These are phyloP conservation scores for Lamproptera curius DNA, from an alignment of 2,888 invertebrate genomes.

Conservation along the genomic window DNA sequence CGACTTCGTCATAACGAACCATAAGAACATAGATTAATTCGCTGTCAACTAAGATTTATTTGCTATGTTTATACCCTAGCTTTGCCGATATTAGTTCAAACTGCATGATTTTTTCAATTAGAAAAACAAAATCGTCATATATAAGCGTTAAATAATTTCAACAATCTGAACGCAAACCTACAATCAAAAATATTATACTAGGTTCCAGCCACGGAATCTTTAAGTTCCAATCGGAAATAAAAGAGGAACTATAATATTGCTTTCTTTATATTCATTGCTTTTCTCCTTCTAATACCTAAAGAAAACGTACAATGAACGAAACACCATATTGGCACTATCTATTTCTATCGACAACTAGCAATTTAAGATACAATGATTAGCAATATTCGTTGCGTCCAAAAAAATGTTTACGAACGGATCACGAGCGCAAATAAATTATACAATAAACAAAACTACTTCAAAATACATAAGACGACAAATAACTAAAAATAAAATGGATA, in stretches of 20 bases:
- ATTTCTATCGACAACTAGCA: slow-evolving; percentile 2
- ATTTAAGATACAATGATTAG: background rate
- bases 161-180: too few species aligned
- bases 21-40: background rate
- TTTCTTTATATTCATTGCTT: too few species aligned
- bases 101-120: too few species aligned
- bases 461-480: slow-evolving; percentile 1
- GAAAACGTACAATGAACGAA: too few species aligned
- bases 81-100: background rate
- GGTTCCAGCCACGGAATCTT: too few species aligned
- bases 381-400: slow-evolving; percentile 8
- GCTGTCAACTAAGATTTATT: background rate
- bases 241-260: too few species aligned
- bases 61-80: background rate
- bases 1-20: background rate
- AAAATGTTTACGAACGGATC: background rate
- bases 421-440: background rate
- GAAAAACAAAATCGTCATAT: too few species aligned
- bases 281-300: too few species aligned
- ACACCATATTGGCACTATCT: slow-evolving; percentile 1
- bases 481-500: slow-evolving; percentile 8
- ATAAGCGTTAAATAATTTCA: too few species aligned
- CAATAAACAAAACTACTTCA: slow-evolving; percentile 1
- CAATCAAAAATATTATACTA: too few species aligned
- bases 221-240: too few species aligned